Evolutionary conservation across 2,113 vertebrate genomes (phyloP).

Genomic region (Tachysurus vachellii): DNA sequence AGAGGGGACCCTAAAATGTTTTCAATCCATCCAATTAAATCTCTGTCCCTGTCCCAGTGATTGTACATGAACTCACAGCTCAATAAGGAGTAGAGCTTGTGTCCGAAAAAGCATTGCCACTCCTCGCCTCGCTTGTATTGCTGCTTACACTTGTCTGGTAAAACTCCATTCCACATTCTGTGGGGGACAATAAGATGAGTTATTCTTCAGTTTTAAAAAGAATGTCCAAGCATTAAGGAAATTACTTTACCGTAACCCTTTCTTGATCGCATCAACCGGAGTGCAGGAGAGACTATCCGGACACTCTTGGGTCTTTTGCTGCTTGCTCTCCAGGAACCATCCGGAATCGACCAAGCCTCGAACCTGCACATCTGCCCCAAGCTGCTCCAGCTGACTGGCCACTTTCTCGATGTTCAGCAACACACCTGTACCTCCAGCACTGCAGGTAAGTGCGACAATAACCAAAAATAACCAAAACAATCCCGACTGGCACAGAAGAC

Average conservation of each 20-base stretch:
- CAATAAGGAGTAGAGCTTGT: conserved; percentile 76
- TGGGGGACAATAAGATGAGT: background rate
- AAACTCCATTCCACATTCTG: conserved; percentile 79
- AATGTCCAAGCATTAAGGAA: background rate
- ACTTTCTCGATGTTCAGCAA: conserved; percentile 80
- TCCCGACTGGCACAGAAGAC: background rate
- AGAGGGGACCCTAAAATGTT: background rate
- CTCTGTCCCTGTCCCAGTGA: background rate
- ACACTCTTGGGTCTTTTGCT: conserved; percentile 71
- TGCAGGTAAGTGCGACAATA: conserved; percentile 51
- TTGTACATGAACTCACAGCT: conserved; percentile 68
- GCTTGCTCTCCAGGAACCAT: conserved; percentile 81
- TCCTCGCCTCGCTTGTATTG: conserved; percentile 78
- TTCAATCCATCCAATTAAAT: background rate
- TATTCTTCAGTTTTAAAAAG: background rate
- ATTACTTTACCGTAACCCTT: conserved; percentile 73
- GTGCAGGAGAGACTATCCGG: conserved; percentile 74
- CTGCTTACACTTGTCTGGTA: conserved; percentile 78
- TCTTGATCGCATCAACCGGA: conserved; percentile 77
- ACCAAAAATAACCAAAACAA: background rate
- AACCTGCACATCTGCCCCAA: conserved; percentile 77
- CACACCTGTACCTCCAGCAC: conserved; percentile 81
- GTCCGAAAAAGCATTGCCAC: conserved; percentile 83
- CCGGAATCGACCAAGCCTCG: conserved; percentile 81
- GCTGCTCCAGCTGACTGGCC: conserved; percentile 73